Conservation (phyloP, 1,140 invertebrate species). For the Ladona fulva region DNA sequence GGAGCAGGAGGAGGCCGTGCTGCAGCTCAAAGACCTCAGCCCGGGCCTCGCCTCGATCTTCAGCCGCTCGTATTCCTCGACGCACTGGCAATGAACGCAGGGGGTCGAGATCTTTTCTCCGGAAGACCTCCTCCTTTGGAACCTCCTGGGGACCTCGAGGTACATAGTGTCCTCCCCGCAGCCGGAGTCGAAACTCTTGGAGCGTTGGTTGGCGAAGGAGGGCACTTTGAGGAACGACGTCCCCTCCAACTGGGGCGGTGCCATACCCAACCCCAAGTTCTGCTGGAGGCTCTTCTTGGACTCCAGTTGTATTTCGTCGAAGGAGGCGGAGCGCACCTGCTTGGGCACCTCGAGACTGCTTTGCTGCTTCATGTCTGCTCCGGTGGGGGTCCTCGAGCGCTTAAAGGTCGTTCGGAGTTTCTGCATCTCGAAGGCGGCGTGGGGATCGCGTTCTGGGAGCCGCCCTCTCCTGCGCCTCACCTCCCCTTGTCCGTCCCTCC, state of each 20-base stretch:
- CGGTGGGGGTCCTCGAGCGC: conserved; percentile 73
- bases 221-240: conserved; percentile 26
- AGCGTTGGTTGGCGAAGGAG: conserved; percentile 47
- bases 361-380: conserved; percentile 81
- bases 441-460: neutral
- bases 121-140: conserved; percentile 50
- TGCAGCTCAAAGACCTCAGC: conserved; percentile 39
- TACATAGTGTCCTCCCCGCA: conserved; percentile 52
- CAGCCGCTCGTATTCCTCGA: conserved; percentile 37
- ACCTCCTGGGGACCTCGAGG: conserved; percentile 54
- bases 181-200: conserved; percentile 68
- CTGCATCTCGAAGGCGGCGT: conserved; percentile 48
- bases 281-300: conserved; percentile 36
- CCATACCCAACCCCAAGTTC: conserved; percentile 36
- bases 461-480: neutral
- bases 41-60: conserved; percentile 23
- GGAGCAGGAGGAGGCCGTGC: conserved; percentile 40
- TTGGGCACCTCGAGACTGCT: conserved; percentile 80
- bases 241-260: conserved; percentile 47
- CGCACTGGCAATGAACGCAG: conserved; percentile 53
- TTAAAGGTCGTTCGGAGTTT: conserved; percentile 75
- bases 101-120: conserved; percentile 49
- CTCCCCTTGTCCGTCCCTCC: neutral
- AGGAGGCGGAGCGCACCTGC: conserved; percentile 74
- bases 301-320: conserved; percentile 78